A percentile compares a stretch with the other conserved stretches of the same genome.
Evolutionary conservation across 2,797 vertebrate genomes (phyloP).

Genomic region (Saxicola maurus): DNA sequence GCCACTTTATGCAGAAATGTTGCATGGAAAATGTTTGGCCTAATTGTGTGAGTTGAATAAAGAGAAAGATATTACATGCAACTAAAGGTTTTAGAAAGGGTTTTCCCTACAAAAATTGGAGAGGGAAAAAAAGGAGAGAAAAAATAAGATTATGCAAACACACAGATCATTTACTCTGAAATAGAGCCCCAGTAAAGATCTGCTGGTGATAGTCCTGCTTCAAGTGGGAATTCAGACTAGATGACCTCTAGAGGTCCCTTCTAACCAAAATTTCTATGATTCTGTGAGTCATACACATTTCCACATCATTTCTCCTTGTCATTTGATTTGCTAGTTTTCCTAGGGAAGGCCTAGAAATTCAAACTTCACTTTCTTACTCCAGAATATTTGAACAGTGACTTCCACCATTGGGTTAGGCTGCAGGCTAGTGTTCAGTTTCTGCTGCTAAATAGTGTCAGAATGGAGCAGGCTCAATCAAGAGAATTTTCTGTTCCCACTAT

Average conservation of each 20-base stretch:
- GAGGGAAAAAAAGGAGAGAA: neutral
- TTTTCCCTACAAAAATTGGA: neutral
- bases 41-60: neutral
- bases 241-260: constrained; percentile 61
- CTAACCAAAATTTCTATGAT: constrained; percentile 45
- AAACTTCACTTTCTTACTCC: neutral
- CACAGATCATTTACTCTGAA: neutral
- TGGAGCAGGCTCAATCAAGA: neutral
- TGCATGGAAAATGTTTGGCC: neutral
- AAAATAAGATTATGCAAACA: neutral
- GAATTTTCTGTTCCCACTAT: neutral
- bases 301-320: neutral
- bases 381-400: neutral
- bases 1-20: neutral
- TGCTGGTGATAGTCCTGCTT: neutral
- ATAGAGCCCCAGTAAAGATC: neutral
- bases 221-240: neutral
- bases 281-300: neutral
- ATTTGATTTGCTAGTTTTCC: neutral
- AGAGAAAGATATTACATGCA: neutral
- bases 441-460: neutral
- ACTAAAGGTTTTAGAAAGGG: neutral
- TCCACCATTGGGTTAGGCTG: neutral
- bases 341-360: neutral
- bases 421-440: neutral